Evolutionary conservation across 2,113 vertebrate genomes (phyloP), one percentile per base, ranked within the genome.

Genomic region (Capra hircus): DNA sequence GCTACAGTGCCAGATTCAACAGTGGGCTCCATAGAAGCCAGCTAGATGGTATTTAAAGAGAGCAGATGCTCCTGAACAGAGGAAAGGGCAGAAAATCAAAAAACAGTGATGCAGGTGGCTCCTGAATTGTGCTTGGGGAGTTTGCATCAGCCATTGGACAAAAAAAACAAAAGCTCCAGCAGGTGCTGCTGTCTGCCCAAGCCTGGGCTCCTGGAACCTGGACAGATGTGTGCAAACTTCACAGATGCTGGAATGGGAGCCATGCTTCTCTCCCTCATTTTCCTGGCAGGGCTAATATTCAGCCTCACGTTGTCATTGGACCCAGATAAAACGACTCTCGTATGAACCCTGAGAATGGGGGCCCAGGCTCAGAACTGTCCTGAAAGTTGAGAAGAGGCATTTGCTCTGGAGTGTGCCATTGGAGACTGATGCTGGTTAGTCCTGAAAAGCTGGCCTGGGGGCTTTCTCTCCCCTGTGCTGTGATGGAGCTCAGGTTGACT

Each of bases 161-260:
- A 21, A 53, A 53, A 53, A 6, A 23, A 11, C 64, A 71, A 40
- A 71, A 77, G 53, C 6, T 16, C 5, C 43, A 19, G 36, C 30
- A 15, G 60, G 84, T 8, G 77, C 57, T 28, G 52, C 33, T 11
- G 12, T 30, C 52, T 28, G 21, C 62, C 40, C 10, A 6, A 19
- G 14, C 53, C 33, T 12, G 43, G 16, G 28, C 33, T n/a, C 11
- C 6, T 1, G 0, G 25, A 0, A 9, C n/a, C 77, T 36, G 40
- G 77, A 33, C 21, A 74, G 60, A 16, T 9, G 77, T 43, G 77
- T 28, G 52, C 40, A 28, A 27, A n/a, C 10, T 0, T 45, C 43
- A n/a, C 30, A 55, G 89, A n/a, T 10, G 23, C 52, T 14, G 60
- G 33, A 36, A 5, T 3, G 1, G 53, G 78, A 78, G 19, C 36